These are phyloP conservation scores for Eolophus roseicapilla DNA, from an alignment of 2,113 vertebrate genomes.

Conservation along the genomic window DNA sequence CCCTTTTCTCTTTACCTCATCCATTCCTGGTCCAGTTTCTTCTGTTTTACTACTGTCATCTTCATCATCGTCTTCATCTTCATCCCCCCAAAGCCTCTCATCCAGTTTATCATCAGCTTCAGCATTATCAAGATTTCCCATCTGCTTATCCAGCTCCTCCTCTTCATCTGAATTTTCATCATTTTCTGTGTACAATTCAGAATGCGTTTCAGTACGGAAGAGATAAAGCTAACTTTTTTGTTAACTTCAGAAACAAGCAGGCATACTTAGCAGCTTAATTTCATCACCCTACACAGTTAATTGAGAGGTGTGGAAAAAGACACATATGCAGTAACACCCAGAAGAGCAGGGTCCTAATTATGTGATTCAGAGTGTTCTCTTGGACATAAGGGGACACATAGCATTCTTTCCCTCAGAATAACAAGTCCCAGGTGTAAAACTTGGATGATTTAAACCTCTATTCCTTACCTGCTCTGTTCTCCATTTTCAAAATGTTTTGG, in stretches of 20 bases:
- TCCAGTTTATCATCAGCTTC: constrained; percentile 89
- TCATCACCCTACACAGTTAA: neutral
- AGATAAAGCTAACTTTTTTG: neutral
- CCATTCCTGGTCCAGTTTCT: constrained; percentile 93
- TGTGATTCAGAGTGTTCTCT: neutral
- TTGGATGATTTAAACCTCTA: neutral
- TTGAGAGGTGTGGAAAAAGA: neutral
- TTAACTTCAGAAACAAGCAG: neutral
- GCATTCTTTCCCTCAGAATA: neutral
- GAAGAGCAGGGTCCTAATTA: neutral
- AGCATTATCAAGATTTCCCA: constrained; percentile 91
- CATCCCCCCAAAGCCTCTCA: constrained; percentile 95
- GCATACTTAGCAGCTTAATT: neutral
- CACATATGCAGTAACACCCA: neutral
- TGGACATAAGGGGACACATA: neutral
- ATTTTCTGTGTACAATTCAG: constrained; percentile 74
- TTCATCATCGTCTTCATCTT: constrained; percentile 77
- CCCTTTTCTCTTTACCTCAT: constrained; percentile 80
- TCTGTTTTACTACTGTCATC: constrained; percentile 81
- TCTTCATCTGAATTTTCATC: constrained; percentile 84
- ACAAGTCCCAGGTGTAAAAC: neutral
- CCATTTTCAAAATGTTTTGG: neutral
- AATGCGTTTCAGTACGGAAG: neutral
- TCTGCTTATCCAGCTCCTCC: constrained; percentile 92
- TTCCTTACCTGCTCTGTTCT: neutral